A percentile compares a stretch with the other conserved stretches of the same genome.
Evolutionary conservation across 2,797 vertebrate genomes (phyloP).

Genomic region (Loris lydekkerianus): DNA sequence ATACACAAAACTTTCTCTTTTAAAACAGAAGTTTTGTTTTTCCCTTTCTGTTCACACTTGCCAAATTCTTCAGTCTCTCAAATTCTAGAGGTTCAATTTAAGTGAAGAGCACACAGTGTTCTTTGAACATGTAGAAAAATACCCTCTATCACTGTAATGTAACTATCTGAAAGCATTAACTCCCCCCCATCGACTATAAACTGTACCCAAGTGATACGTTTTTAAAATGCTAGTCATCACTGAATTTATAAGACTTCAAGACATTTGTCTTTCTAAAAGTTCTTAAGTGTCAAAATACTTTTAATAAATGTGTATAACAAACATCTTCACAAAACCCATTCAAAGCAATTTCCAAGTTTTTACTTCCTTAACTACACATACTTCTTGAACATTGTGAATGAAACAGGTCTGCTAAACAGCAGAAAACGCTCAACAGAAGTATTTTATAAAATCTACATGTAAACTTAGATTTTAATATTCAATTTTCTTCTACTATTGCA

Average conservation of each 20-base stretch:
- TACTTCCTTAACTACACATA: background rate
- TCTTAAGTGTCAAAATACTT: slow-evolving; percentile 11
- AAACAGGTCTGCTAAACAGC: background rate
- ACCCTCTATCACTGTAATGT: background rate
- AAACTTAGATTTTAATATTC: background rate
- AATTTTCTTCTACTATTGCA: background rate
- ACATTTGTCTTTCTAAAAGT: background rate
- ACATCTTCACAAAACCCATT: background rate
- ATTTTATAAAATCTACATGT: background rate
- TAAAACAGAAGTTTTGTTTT: background rate
- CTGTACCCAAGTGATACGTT: background rate
- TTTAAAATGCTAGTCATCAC: background rate
- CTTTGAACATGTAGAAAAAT: background rate
- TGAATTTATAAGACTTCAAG: background rate
- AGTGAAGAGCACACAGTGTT: background rate
- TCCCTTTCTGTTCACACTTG: background rate
- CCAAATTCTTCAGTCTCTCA: background rate
- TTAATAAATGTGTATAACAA: background rate
- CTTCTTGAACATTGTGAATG: background rate
- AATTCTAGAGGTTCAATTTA: slow-evolving; percentile 12
- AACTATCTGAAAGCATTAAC: background rate
- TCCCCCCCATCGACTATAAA: background rate
- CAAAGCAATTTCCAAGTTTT: slow-evolving; percentile 9
- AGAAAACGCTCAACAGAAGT: background rate
- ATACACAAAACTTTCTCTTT: background rate